phyloP scores from a whole-genome alignment of 2,113 vertebrate genomes.

The Tachysurus vachellii region DNA sequence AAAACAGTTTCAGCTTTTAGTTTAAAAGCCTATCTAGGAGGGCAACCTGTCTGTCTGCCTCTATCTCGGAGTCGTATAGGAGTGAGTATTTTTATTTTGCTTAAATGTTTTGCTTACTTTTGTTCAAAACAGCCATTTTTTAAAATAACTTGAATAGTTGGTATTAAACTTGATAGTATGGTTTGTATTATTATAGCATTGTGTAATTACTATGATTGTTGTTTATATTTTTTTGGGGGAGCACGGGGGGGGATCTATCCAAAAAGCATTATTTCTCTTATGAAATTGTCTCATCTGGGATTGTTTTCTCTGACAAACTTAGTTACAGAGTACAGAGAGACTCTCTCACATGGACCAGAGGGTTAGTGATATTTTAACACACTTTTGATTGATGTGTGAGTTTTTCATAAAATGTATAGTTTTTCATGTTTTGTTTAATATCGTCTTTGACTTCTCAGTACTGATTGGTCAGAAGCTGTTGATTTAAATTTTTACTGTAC shows the following conservation, averaged over 20 bases:
- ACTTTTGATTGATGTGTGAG: fast-evolving
- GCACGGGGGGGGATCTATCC: neutral
- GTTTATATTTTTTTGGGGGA: neutral
- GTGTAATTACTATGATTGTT: neutral
- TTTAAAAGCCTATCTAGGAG: constrained; percentile 56
- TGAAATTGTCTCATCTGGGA: neutral
- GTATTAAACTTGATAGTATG: neutral
- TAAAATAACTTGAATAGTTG: neutral
- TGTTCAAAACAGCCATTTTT: neutral
- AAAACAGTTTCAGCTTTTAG: constrained; percentile 45
- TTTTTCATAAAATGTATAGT: neutral
- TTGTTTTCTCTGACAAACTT: neutral
- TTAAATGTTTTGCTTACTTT: neutral
- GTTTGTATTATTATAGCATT: neutral
- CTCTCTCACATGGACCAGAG: neutral
- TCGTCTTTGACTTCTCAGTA: neutral
- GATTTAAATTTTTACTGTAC: neutral
- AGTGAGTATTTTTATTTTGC: constrained; percentile 31
- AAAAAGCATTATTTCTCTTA: neutral
- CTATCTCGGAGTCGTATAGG: constrained; percentile 17
- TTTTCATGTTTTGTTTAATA: neutral
- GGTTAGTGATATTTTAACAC: neutral
- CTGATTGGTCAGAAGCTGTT: neutral
- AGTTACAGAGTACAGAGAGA: neutral
- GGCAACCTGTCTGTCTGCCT: constrained; percentile 30